A percentile compares a stretch with the other conserved stretches of the same genome.
Evolutionary conservation across 2,797 vertebrate genomes (phyloP).

Genomic region (Setipinna tenuifilis): DNA sequence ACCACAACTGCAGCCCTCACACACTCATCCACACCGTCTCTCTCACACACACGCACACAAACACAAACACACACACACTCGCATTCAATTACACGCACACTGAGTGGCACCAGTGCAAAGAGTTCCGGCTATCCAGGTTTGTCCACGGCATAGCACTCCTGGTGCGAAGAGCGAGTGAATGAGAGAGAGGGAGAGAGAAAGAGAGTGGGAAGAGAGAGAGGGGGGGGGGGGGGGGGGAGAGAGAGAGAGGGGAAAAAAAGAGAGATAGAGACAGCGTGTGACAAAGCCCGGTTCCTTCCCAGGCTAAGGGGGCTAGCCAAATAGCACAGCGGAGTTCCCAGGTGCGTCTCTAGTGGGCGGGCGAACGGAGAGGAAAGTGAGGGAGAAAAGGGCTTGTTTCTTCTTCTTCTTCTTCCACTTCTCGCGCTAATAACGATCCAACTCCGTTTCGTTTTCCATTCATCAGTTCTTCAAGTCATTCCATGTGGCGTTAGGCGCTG

Average conservation of each 20-base stretch:
- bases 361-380: background rate
- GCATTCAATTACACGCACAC: background rate
- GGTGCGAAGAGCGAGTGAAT: background rate
- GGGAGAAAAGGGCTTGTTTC: background rate
- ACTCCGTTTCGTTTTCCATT: background rate
- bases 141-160: background rate
- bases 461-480: constrained; percentile 26
- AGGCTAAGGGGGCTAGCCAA: background rate
- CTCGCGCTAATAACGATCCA: background rate
- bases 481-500: constrained; percentile 23
- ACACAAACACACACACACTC: background rate
- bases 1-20: background rate
- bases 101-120: background rate
- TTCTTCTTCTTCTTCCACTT: background rate
- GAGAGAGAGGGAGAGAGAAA: background rate
- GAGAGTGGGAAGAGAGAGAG: too few species aligned
- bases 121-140: background rate
- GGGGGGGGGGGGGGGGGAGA: too few species aligned
- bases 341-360: background rate
- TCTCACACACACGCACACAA: background rate
- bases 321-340: background rate
- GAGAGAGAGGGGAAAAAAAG: too few species aligned
- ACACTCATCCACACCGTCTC: background rate
- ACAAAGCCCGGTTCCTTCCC: too few species aligned
- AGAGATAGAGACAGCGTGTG: too few species aligned